Evolutionary conservation across 2,888 invertebrate genomes (phyloP), one percentile per base, ranked within the genome.

Genomic region (Hyposoter dolosus): DNA sequence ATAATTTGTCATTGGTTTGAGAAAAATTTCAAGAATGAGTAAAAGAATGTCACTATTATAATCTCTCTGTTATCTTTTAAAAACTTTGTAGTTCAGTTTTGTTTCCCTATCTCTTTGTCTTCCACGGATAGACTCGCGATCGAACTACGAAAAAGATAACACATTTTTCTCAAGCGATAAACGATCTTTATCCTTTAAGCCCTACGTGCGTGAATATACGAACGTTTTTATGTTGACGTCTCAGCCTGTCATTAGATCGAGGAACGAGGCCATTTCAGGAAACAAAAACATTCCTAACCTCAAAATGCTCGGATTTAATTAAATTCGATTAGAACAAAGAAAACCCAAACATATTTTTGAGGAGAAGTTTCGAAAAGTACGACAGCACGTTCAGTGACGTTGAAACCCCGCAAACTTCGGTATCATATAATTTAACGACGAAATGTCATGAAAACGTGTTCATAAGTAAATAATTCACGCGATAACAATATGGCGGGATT

Each of bases 401-500:
- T 53, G 19, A 53, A 19, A 19, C 1, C n/a, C 19, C 10, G 23
- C 56, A 2, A 12, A 23, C 7, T 56, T 56, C 28, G 60, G 10
- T 23, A 56, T 10, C 56, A 12, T 4, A 56, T 23, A 10, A 12
- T 45, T 43, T 17, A 47, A 28, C 47, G 35, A 72, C 40, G n/a
- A 69, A 45, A 69, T 60, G 17, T 17, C 56, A 43, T 40, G 60
- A 40, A 40, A 74, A 43, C 43, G 12, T 23, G 23, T 43, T 15
- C 19, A 12, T 19, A 60, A 35, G 32, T 63, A 23, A 50, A 53
- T 78, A 40, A 53, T 79, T 68, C 66, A 43, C 35, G n/a, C 5
- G 45, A 60, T 68, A 78, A 56, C 45, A 74, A 78, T 81, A 85
- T 76, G 75, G 85, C 76, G 82, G 72, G 65, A 83, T 76, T 60